Evolutionary conservation across 2,888 invertebrate species (phyloP), one percentile per base, ranked within the genome.

Genomic region (Eurytoma californica): DNA sequence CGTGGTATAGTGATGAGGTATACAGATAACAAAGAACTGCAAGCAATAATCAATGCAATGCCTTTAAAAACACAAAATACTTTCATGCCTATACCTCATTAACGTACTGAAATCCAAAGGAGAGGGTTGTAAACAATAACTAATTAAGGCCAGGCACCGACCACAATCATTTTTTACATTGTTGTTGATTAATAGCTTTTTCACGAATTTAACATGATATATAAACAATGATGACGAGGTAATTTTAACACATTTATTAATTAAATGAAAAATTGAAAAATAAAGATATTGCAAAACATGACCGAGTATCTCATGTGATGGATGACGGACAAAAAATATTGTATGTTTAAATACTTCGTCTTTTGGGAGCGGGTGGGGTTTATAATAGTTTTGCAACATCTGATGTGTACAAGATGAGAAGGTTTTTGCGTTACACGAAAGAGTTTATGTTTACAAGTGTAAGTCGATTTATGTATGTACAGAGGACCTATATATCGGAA

Each of bases 141-240:
- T 72, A 82, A 80, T 77, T 80, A 82, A 83, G 78, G 81, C 78
- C 80, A 82, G 77, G 58, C 76, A 80, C 63, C 79, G 75, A 84
- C 82, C 80, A 82, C 82, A 78, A 82, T 83, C 81, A 83, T 84
- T 83, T 83, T 84, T 85, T 86, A 87, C 84, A 86, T 86, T 85
- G 85, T 87, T 87, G 86, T 82, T 83, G 80, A 85, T 84, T 83
- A 83, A 86, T 89, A 90, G 87, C 87, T 89, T 90, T 90, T 90
- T 86, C 88, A 89, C 87, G 81, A 82, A 85, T 83, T 85, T 84
- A 84, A 84, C 79, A 82, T 81, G 63, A 77, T 75, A 74, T 65
- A 68, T 74, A 80, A 80, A 78, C 55, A 76, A 55, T 73, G 30
- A 76, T 78, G 70, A 78, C 24, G 69, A 80, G 57, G 51, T 80